Percentiles rank a stretch among this genome's conserved stretches.
These are phyloP conservation scores for Rhea pennata DNA, from an alignment of 2,113 vertebrate species.

Conservation along the genomic window DNA sequence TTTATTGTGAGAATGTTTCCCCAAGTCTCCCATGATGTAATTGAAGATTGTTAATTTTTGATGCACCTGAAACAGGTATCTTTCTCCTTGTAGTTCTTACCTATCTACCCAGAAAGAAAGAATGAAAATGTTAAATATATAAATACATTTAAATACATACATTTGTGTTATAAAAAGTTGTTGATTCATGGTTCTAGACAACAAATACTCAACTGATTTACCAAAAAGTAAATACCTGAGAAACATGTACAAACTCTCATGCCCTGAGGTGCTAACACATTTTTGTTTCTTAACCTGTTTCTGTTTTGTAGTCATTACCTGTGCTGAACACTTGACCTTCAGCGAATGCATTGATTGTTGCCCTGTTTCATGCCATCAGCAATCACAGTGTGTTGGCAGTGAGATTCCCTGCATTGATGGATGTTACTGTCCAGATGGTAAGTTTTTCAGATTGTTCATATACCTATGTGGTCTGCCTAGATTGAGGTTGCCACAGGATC, in stretches of 20 bases:
- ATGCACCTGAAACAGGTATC: neutral
- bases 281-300: neutral
- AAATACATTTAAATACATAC: neutral
- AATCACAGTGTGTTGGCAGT: slow-evolving; percentile 87
- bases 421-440: slow-evolving; percentile 93
- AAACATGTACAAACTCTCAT: neutral
- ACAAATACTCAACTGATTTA: too few relatives aligned
- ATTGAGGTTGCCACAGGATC: neutral
- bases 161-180: neutral
- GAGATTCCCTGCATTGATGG: slow-evolving; percentile 94
- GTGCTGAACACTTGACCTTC: slow-evolving; percentile 82
- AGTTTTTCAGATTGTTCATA: neutral
- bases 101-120: too few relatives aligned
- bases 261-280: neutral
- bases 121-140: neutral
- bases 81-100: too few relatives aligned
- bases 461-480: neutral
- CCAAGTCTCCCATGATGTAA: neutral
- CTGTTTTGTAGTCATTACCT: slow-evolving; percentile 73
- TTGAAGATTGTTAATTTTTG: neutral
- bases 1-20: neutral
- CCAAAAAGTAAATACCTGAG: neutral
- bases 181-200: neutral
- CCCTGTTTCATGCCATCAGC: slow-evolving; percentile 85
- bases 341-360: slow-evolving; percentile 94